A percentile compares a stretch with the other conserved stretches of the same genome.
These are phyloP conservation scores for Spodoptera littoralis DNA, from an alignment of 2,888 invertebrate genomes.

Conservation along the genomic window DNA sequence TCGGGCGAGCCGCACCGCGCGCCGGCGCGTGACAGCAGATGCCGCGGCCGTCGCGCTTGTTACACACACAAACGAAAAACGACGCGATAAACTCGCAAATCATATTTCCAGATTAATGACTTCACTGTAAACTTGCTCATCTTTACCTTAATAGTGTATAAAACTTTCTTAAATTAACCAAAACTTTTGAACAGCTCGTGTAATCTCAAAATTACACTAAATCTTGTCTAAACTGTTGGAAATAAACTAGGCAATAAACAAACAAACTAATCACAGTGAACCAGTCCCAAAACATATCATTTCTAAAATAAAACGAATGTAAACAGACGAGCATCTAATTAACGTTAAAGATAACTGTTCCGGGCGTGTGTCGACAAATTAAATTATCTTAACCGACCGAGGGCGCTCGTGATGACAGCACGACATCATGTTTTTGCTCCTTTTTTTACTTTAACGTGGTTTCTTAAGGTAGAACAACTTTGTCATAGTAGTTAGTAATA, in stretches of 20 bases:
- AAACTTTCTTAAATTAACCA: constrained; percentile 3
- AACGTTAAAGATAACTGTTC: constrained; percentile 46
- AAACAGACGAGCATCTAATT: constrained; percentile 43
- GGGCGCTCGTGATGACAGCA: constrained; percentile 34
- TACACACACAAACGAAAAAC: constrained; percentile 51
- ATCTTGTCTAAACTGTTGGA: neutral
- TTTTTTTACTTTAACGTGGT: constrained; percentile 15
- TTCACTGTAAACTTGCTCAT: constrained; percentile 18
- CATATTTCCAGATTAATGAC: constrained; percentile 50
- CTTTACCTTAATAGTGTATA: constrained; percentile 29
- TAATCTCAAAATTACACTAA: no score
- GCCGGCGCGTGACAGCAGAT: constrained; percentile 51
- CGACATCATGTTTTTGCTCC: constrained; percentile 23
- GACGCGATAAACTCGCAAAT: constrained; percentile 38
- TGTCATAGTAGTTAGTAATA: neutral
- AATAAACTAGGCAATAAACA: constrained; percentile 18
- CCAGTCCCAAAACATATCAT: constrained; percentile 22
- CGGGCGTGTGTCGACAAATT: constrained; percentile 51
- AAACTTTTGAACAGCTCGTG: no score
- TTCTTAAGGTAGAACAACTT: constrained; percentile 2
- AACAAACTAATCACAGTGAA: constrained; percentile 12
- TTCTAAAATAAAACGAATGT: constrained; percentile 37
- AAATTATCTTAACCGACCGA: constrained; percentile 33
- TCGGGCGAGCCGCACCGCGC: constrained; percentile 11
- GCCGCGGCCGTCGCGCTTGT: constrained; percentile 50